Percentiles rank a stretch among this genome's conserved stretches.
These are phyloP conservation scores for Chaenodraco wilsoni DNA, from an alignment of 2,797 vertebrate genomes.

Conservation along the genomic window DNA sequence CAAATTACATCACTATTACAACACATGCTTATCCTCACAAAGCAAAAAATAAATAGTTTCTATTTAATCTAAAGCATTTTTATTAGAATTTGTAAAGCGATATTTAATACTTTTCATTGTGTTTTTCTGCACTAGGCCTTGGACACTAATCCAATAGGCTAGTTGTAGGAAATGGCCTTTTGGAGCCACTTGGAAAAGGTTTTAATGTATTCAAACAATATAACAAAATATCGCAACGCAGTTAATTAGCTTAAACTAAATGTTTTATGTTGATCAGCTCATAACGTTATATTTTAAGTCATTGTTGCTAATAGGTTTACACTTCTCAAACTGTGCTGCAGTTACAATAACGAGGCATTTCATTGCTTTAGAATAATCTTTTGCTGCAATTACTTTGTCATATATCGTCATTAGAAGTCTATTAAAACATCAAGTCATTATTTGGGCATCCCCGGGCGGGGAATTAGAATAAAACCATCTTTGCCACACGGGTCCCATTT, in stretches of 20 bases:
- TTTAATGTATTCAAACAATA: slow-evolving; percentile 35
- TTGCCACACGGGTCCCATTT: slow-evolving; percentile 90
- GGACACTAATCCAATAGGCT: background rate
- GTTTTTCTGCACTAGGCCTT: slow-evolving; percentile 38
- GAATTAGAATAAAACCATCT: slow-evolving; percentile 92
- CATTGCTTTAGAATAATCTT: slow-evolving; percentile 82
- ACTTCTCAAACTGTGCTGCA: slow-evolving; percentile 70
- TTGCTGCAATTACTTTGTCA: slow-evolving; percentile 87
- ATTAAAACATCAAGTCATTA: slow-evolving; percentile 95
- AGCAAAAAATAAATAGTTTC: background rate
- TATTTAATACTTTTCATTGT: slow-evolving; percentile 17
- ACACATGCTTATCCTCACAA: background rate
- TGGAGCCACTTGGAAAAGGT: slow-evolving; percentile 21
- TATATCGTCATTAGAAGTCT: slow-evolving; percentile 88
- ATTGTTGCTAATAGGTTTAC: slow-evolving; percentile 67
- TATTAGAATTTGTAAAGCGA: slow-evolving; percentile 2
- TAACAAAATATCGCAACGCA: slow-evolving; percentile 52
- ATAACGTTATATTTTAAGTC: slow-evolving; percentile 47
- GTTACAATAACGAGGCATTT: slow-evolving; percentile 79
- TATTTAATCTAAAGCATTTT: slow-evolving; percentile 3
- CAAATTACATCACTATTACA: background rate
- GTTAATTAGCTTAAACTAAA: slow-evolving; percentile 57
- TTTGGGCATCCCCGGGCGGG: slow-evolving; percentile 83
- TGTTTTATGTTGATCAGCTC: slow-evolving; percentile 51
- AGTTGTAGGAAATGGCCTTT: slow-evolving; percentile 3